These are phyloP conservation scores for Protobothrops mucrosquamatus DNA, from an alignment of 2,113 vertebrate species.

Conservation along the genomic window DNA sequence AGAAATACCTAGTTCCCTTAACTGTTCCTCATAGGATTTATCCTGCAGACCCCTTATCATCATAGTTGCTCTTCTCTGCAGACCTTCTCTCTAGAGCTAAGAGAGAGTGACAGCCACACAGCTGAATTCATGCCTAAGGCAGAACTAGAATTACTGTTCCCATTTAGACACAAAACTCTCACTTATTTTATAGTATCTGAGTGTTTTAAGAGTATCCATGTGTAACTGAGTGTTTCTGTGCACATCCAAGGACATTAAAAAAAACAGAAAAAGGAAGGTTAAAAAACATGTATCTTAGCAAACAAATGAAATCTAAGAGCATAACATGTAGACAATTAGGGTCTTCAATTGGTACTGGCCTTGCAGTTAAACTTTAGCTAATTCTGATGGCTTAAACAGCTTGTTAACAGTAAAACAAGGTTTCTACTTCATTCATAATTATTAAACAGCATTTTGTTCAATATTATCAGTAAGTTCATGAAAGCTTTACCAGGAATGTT, in stretches of 20 bases:
- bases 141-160: background rate
- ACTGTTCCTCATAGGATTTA: background rate
- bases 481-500: conserved; percentile 50
- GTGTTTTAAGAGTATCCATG: background rate
- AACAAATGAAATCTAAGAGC: background rate
- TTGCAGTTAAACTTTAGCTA: conserved; percentile 31
- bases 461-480: conserved; percentile 35
- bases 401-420: conserved; percentile 59
- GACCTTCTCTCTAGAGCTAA: background rate
- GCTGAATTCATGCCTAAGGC: background rate
- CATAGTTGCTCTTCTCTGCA: background rate
- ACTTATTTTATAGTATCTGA: background rate
- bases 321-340: background rate
- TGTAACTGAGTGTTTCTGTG: background rate
- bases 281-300: background rate
- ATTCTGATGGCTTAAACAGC: conserved; percentile 24
- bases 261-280: background rate
- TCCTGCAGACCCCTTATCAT: background rate
- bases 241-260: background rate
- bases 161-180: background rate
- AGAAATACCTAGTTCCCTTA: background rate
- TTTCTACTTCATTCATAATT: conserved; percentile 55
- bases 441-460: conserved; percentile 35
- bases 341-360: conserved; percentile 38
- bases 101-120: background rate